phyloP scores from a whole-genome alignment of 2,888 invertebrate species.

The Amblyjoppa proteus region DNA sequence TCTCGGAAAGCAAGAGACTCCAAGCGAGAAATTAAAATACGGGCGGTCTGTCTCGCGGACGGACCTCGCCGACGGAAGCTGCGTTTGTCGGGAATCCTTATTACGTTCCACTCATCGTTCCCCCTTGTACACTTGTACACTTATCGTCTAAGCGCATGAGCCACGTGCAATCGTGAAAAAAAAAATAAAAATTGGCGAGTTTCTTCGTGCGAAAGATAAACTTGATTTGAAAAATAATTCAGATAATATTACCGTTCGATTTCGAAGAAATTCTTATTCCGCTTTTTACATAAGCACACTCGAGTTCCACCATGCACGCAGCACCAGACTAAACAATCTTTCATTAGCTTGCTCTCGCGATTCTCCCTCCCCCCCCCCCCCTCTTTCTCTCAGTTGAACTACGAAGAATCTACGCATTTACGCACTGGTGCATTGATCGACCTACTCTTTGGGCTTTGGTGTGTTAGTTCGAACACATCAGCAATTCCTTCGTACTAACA shows the following conservation, averaged over 20 bases:
- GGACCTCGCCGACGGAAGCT: slow-evolving; percentile 19
- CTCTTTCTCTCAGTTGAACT: slow-evolving; percentile 22
- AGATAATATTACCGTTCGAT: neutral
- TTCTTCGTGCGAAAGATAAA: neutral
- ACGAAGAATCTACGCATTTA: slow-evolving; percentile 44
- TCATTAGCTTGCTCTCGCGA: slow-evolving; percentile 44
- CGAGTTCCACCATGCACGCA: slow-evolving; percentile 14
- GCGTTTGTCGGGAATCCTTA: slow-evolving; percentile 33
- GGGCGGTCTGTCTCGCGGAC: neutral
- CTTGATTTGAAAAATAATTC: slow-evolving; percentile 12
- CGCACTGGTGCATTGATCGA: slow-evolving; percentile 42
- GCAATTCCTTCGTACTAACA: neutral
- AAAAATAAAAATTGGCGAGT: neutral
- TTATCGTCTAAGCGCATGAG: slow-evolving; percentile 5
- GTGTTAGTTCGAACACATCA: slow-evolving; percentile 5
- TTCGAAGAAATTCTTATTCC: slow-evolving; percentile 48
- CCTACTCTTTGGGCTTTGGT: slow-evolving; percentile 45
- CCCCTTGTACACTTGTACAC: neutral
- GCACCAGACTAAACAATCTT: slow-evolving; percentile 59
- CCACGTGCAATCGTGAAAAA: neutral
- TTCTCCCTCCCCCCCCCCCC: neutral
- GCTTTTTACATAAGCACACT: neutral
- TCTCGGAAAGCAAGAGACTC: slow-evolving; percentile 35
- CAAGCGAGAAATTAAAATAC: slow-evolving; percentile 38
- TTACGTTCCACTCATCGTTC: neutral